These are phyloP conservation scores for Arnoldichthys spilopterus DNA, from an alignment of 2,797 vertebrate species.

Conservation along the genomic window DNA sequence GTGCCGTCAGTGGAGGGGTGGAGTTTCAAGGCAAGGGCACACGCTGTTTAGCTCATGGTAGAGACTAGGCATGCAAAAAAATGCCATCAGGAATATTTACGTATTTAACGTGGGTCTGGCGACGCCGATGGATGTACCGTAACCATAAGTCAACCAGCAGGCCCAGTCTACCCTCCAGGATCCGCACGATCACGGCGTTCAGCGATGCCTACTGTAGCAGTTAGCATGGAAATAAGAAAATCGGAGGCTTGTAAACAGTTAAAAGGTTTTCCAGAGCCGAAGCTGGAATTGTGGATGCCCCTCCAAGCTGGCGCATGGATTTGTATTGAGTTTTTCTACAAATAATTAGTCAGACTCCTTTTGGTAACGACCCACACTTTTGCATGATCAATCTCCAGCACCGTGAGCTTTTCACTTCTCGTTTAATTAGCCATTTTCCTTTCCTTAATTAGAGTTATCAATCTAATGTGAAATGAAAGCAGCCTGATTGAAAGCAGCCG, in stretches of 20 bases:
- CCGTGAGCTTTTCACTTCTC: constrained; percentile 36
- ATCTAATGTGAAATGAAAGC: constrained; percentile 53
- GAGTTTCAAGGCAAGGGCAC: too few species aligned
- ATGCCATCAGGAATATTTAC: too few species aligned
- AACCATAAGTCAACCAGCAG: too few species aligned
- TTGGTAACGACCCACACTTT: constrained; percentile 34
- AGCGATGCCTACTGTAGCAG: not conserved
- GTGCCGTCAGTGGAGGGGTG: too few species aligned
- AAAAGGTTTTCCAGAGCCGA: constrained; percentile 38
- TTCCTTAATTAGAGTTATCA: constrained; percentile 59
- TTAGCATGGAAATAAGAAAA: not conserved
- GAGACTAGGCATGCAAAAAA: too few species aligned
- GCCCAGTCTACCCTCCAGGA: too few species aligned
- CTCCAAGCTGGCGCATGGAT: constrained; percentile 36
- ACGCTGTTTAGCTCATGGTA: too few species aligned
- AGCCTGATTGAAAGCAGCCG: constrained; percentile 42
- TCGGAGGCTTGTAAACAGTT: constrained; percentile 3
- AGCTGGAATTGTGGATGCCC: constrained; percentile 33
- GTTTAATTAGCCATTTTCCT: constrained; percentile 56
- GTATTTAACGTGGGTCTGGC: too few species aligned
- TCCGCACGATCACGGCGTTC: constrained; percentile 8
- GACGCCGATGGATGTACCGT: too few species aligned
- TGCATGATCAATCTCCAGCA: constrained; percentile 45
- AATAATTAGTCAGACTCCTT: constrained; percentile 50
- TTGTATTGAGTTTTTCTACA: constrained; percentile 33